Conservation (phyloP, 2,888 invertebrate genomes). For the Cantharis lateralis region DNA sequence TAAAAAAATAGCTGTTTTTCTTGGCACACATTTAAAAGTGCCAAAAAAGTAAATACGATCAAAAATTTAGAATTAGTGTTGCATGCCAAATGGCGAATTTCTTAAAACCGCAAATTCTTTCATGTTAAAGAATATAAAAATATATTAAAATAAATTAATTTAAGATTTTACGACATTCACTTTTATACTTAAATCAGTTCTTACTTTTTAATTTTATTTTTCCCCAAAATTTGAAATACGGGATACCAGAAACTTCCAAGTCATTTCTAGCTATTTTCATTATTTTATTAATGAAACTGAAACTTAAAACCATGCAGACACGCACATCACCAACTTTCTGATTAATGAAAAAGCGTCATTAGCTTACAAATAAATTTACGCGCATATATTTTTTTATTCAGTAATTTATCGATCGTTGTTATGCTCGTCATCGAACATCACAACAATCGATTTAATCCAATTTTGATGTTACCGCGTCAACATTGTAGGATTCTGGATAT, state of each 20-base stretch:
- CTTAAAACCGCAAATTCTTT: not conserved
- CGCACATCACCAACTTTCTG: not conserved
- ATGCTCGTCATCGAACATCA: not conserved
- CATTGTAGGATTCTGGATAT: not conserved
- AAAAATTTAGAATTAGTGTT: not conserved
- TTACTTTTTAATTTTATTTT: not conserved
- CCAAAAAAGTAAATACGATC: not conserved
- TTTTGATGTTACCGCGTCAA: not conserved
- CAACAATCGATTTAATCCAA: not conserved
- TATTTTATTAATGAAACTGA: not conserved
- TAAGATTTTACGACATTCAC: not conserved
- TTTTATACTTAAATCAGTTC: not conserved
- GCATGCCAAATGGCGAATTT: not conserved
- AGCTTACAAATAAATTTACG: not conserved
- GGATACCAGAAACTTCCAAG: no score
- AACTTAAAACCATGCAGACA: not conserved
- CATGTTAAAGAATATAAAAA: not conserved
- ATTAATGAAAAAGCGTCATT: not conserved
- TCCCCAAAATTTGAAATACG: not conserved
- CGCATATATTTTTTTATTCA: not conserved
- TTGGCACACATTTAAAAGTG: not conserved
- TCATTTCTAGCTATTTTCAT: not conserved
- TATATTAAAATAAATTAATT: not conserved
- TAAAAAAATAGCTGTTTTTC: not conserved
- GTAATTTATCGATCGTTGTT: not conserved